Evolutionary conservation across 2,888 invertebrate species (phyloP).

Genomic region (Epicampocera succincta): DNA sequence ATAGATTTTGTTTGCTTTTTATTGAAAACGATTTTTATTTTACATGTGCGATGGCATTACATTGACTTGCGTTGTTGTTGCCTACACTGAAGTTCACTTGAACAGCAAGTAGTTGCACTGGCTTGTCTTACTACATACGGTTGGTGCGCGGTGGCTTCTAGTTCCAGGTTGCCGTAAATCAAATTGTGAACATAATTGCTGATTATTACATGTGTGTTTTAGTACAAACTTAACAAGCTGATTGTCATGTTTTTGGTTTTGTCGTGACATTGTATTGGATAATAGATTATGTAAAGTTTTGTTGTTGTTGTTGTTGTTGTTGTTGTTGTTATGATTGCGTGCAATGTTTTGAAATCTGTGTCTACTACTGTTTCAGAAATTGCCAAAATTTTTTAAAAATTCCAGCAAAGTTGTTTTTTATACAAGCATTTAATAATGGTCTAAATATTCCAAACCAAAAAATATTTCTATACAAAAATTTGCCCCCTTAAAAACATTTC

Average conservation of each 20-base stretch:
- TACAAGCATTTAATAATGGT: no score
- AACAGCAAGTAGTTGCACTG: slow-evolving; percentile 49
- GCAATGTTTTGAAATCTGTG: background rate
- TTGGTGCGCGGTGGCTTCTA: background rate
- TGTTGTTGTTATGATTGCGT: slow-evolving; percentile 1
- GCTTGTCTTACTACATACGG: background rate
- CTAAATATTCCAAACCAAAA: no score
- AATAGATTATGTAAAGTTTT: slow-evolving; percentile 39
- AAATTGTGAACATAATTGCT: slow-evolving; percentile 23
- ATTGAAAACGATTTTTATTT: slow-evolving; percentile 27
- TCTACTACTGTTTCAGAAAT: background rate
- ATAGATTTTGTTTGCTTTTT: slow-evolving; percentile 38
- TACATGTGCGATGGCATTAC: slow-evolving; percentile 22
- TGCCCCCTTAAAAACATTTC: no score
- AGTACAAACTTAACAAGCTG: background rate
- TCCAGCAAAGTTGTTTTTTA: no score
- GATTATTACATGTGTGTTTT: slow-evolving; percentile 26
- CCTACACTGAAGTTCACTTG: slow-evolving; percentile 50
- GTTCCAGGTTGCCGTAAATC: slow-evolving; percentile 15
- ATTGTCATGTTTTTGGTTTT: background rate
- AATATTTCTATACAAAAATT: no score
- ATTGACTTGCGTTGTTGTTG: slow-evolving; percentile 31
- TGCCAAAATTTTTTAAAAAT: no score
- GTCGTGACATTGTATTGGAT: slow-evolving; percentile 38
- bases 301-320: background rate